Conservation (phyloP, 2,888 invertebrate species). For the Lottia scabra region DNA sequence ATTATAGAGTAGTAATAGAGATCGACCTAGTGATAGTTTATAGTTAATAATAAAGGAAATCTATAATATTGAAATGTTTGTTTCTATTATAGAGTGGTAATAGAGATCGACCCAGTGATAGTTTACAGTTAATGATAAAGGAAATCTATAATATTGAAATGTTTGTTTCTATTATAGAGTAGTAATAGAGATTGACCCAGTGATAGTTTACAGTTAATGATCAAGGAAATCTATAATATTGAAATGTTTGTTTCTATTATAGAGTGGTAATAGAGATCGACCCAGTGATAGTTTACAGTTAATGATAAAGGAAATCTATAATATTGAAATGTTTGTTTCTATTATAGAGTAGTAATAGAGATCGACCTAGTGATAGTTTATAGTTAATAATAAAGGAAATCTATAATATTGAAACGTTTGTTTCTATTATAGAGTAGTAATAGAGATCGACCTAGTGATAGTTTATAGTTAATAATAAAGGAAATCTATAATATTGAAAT, state of each 20-base stretch:
- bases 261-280: conserved; percentile 69
- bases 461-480: conserved; percentile 70
- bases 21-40: conserved; percentile 69
- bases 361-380: conserved; percentile 69
- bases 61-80: too few species aligned
- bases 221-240: too few species aligned
- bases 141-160: too few species aligned
- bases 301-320: conserved; percentile 50
- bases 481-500: too few species aligned
- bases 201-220: conserved; percentile 70
- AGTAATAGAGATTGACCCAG: conserved; percentile 68
- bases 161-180: conserved; percentile 55
- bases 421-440: conserved; percentile 64
- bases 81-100: conserved; percentile 64
- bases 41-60: conserved; percentile 67
- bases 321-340: background rate
- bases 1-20: conserved; percentile 67
- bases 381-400: conserved; percentile 67
- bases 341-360: conserved; percentile 67
- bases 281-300: conserved; percentile 70
- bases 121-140: conserved; percentile 70
- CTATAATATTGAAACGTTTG: too few species aligned
- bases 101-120: conserved; percentile 68
- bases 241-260: conserved; percentile 24
- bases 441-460: conserved; percentile 68